These are phyloP conservation scores for Apostichopus californicus DNA, from an alignment of 35 echinoderm and acorn worm species.

Conservation along the genomic window DNA sequence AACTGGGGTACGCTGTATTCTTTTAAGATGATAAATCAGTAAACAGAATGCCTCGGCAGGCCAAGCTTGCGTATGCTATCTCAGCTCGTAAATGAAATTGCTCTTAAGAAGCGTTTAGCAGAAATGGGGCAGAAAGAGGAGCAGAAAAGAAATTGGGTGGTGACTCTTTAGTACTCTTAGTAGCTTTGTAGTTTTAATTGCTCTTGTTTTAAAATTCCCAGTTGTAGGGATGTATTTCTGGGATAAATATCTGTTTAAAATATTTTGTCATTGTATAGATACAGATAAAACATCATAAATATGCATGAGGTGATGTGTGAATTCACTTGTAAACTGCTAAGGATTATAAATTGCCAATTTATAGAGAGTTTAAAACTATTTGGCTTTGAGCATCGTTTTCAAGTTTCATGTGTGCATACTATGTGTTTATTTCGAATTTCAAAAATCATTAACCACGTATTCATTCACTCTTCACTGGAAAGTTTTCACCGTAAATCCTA, in stretches of 20 bases:
- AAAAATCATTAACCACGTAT: no score
- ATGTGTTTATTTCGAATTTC: neutral
- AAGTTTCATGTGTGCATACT: neutral
- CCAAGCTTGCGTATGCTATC: neutral
- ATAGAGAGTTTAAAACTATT: no score
- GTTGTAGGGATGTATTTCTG: neutral
- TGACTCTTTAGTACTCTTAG: no score
- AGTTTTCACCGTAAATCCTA: no score
- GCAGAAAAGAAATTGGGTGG: no score
- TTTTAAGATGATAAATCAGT: slow-evolving; percentile 28
- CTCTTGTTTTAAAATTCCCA: neutral
- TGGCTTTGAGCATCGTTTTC: no score
- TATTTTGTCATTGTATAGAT: neutral
- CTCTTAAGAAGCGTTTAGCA: neutral
- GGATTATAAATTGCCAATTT: no score
- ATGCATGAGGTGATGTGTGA: neutral
- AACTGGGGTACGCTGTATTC: neutral
- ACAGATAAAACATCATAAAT: neutral
- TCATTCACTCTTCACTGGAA: no score
- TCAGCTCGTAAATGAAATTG: slow-evolving; percentile 2
- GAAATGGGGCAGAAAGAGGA: slow-evolving; percentile 2
- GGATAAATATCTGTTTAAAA: neutral
- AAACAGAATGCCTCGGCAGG: slow-evolving; percentile 20
- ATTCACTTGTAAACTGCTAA: neutral
- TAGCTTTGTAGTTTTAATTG: neutral